A percentile compares a stretch with the other conserved stretches of the same genome.
These are phyloP conservation scores for Nasonia vitripennis DNA, from an alignment of 1,140 invertebrate species.

Conservation along the genomic window DNA sequence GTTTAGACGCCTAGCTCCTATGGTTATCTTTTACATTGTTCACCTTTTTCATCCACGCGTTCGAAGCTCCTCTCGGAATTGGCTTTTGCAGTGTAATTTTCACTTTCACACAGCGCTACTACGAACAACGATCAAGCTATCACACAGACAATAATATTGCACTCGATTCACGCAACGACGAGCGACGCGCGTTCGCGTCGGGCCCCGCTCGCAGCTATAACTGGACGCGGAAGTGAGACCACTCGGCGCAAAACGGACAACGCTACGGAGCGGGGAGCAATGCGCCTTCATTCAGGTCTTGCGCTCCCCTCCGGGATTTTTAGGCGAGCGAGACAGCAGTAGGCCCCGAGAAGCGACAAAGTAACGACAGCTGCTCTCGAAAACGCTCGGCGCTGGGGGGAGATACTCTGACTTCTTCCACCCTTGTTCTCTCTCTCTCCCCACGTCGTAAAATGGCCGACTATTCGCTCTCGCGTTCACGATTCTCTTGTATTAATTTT, in stretches of 20 bases:
- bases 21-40: too few species aligned
- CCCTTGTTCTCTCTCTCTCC: slow-evolving; percentile 38
- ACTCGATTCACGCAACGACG: too few species aligned
- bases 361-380: slow-evolving; percentile 60
- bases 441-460: slow-evolving; percentile 45
- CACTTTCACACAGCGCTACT: too few species aligned
- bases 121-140: too few species aligned
- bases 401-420: slow-evolving; percentile 48
- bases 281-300: slow-evolving; percentile 16
- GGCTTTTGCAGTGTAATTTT: too few species aligned
- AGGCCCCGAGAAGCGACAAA: slow-evolving; percentile 53
- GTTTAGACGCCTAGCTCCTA: too few species aligned
- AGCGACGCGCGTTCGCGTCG: too few species aligned
- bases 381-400: slow-evolving; percentile 46
- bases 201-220: slow-evolving; percentile 54
- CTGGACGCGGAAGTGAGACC: slow-evolving; percentile 53
- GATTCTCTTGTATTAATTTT: neutral
- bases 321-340: slow-evolving; percentile 39
- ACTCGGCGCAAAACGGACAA: slow-evolving; percentile 1
- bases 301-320: slow-evolving; percentile 49
- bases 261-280: neutral
- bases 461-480: slow-evolving; percentile 20
- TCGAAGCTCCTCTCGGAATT: too few species aligned
- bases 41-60: too few species aligned
- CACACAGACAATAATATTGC: too few species aligned